phyloP scores from a whole-genome alignment of 1,140 invertebrate genomes.

The Penaeus japonicus region DNA sequence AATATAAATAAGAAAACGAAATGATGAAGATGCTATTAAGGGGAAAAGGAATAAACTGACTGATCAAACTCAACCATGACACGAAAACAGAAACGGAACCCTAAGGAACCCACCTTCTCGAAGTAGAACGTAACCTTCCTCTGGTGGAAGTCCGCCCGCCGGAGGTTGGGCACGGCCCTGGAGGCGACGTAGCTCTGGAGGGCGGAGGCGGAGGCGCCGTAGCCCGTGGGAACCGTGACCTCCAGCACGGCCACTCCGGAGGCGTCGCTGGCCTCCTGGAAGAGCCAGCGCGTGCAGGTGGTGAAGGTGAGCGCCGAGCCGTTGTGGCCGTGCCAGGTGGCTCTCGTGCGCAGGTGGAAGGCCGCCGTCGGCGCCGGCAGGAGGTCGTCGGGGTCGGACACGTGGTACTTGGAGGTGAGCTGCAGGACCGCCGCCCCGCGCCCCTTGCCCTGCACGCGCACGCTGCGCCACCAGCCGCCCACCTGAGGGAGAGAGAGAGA shows the following conservation, averaged over 20 bases:
- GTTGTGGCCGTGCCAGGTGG: constrained; percentile 86
- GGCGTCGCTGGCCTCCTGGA: constrained; percentile 76
- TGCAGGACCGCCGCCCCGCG: constrained; percentile 91
- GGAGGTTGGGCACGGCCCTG: constrained; percentile 76
- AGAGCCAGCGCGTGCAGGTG: constrained; percentile 73
- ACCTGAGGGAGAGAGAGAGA: constrained; percentile 69
- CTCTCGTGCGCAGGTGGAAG: constrained; percentile 76
- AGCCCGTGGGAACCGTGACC: constrained; percentile 91
- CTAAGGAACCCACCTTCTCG: constrained; percentile 79
- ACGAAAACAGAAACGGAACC: no score
- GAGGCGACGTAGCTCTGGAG: constrained; percentile 86
- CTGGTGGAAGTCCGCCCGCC: constrained; percentile 82
- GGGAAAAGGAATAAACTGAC: no score
- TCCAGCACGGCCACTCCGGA: constrained; percentile 94
- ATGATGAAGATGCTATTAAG: no score
- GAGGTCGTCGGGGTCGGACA: constrained; percentile 86
- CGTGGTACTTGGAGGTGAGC: constrained; percentile 94
- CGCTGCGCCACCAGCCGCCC: constrained; percentile 90
- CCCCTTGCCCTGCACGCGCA: constrained; percentile 88
- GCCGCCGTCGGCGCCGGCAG: constrained; percentile 81
- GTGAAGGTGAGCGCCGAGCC: constrained; percentile 88
- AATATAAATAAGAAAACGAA: no score
- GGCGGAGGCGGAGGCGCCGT: constrained; percentile 89
- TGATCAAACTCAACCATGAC: no score
- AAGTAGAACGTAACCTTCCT: constrained; percentile 93